Evolutionary conservation across 2,113 vertebrate species (phyloP), one percentile per base, ranked within the genome.

Genomic region (Orycteropus afer): DNA sequence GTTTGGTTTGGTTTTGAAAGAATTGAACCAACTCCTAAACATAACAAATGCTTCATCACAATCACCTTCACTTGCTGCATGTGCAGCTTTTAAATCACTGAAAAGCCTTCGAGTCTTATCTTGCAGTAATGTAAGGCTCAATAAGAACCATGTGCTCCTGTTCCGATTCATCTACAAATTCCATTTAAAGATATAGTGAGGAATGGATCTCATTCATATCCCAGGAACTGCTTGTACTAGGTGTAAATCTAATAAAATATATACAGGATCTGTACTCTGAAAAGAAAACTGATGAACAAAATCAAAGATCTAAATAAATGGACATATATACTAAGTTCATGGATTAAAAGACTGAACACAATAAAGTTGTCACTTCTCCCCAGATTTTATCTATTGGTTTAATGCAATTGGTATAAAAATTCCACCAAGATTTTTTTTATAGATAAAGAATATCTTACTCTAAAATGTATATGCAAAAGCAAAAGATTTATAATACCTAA

Each of bases 351-450:
- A 86, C 1, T 57, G 23, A 91, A 87, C 12, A 74, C 10, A 90
- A 17, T 61, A 77, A 67, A 95, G 87, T 90, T 37, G 73, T 65
- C 34, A 93, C 55, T 63, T 76, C 20, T 85, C 4, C 37, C 10
- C n/a, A 86, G 89, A 77, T 32, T 37, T 80, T 37, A 74, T 63
- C 11, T 77, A 53, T 25, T 83, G 55, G 2, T 91, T 89, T 95
- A 95, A 78, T n/a, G 92, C 25, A 91, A 93, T 82, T 86, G 29
- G 22, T 89, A 76, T 29, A 29, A 86, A 91, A 91, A 57, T 80
- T 5, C 37, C 34, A 73, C 55, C 29, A 84, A 27, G 12, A 59
- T 74, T 71, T 73, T 71, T 73, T 92, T 61, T 73, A 25, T 55
- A 95, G 32, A 57, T 88, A 82, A 0, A 83, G 5, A 90, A 81